Evolutionary conservation across 2,113 vertebrate genomes (phyloP).

Genomic region (Apodemus speciosus): DNA sequence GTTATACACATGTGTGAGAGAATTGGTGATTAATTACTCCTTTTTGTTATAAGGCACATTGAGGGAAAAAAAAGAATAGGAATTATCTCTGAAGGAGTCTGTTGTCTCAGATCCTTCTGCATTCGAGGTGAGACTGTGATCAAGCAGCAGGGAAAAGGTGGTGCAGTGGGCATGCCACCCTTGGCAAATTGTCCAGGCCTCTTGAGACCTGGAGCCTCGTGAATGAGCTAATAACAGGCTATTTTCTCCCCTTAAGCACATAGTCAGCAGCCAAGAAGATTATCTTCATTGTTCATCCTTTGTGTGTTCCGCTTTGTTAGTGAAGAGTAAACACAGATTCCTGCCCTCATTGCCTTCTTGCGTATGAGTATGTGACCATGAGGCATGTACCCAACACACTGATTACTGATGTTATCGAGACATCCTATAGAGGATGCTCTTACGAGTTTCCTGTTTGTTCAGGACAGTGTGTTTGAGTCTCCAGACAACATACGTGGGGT

Average conservation of each 20-base stretch:
- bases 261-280: neutral
- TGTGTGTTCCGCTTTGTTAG: neutral
- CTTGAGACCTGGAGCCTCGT: neutral
- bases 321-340: conserved; percentile 59
- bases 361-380: conserved; percentile 24
- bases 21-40: neutral
- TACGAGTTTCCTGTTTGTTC: conserved; percentile 72
- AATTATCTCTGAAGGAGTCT: neutral
- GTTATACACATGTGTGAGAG: neutral
- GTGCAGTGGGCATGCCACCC: neutral
- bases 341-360: neutral
- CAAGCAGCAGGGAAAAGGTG: neutral
- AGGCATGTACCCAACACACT: neutral
- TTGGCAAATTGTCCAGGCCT: neutral
- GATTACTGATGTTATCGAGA: conserved; percentile 64
- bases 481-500: conserved; percentile 48
- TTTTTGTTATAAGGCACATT: neutral
- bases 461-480: conserved; percentile 18
- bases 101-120: neutral
- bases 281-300: conserved; percentile 49
- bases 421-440: conserved; percentile 49
- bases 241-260: neutral
- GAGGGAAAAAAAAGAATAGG: neutral
- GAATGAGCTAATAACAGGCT: neutral
- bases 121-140: neutral